A percentile compares a stretch with the other conserved stretches of the same genome.
Conservation (phyloP, 2,797 vertebrate species). For the Poeciliopsis gracilis region DNA sequence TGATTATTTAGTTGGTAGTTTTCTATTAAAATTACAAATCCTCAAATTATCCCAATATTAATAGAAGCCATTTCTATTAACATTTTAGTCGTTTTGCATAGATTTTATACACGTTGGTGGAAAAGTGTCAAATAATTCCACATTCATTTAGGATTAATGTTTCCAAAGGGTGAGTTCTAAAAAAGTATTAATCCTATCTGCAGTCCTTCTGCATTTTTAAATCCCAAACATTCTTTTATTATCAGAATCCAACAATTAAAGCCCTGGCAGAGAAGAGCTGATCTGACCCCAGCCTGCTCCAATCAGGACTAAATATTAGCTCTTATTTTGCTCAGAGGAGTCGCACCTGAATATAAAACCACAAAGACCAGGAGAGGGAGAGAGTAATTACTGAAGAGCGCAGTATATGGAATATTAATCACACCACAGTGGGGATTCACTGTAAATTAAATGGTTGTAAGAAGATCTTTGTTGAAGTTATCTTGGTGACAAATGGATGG, state of each 20-base stretch:
- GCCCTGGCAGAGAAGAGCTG: background rate
- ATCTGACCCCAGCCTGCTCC: background rate
- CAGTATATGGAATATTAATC: slow-evolving; percentile 43
- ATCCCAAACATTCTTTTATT: background rate
- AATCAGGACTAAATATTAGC: background rate
- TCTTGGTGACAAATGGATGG: slow-evolving; percentile 16
- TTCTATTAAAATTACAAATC: background rate
- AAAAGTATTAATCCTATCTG: slow-evolving; percentile 32
- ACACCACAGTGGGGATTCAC: slow-evolving; percentile 9
- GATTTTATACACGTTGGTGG: slow-evolving; percentile 17
- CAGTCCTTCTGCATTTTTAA: slow-evolving; percentile 16
- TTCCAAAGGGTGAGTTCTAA: slow-evolving; percentile 27
- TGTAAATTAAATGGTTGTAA: slow-evolving; percentile 46
- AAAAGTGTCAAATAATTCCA: slow-evolving; percentile 27
- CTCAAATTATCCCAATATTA: background rate
- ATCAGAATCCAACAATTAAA: slow-evolving; percentile 7
- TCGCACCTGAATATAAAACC: slow-evolving; percentile 16
- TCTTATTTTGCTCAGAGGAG: background rate
- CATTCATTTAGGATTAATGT: slow-evolving; percentile 41
- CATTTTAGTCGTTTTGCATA: slow-evolving; percentile 25
- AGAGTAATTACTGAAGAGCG: slow-evolving; percentile 35
- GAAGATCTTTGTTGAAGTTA: slow-evolving; percentile 22
- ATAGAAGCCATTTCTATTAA: background rate
- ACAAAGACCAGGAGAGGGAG: slow-evolving; percentile 33
- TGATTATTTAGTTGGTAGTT: background rate